Evolutionary conservation across 2,797 vertebrate genomes (phyloP), one percentile per base, ranked within the genome.

Genomic region (Poeciliopsis gracilis): DNA sequence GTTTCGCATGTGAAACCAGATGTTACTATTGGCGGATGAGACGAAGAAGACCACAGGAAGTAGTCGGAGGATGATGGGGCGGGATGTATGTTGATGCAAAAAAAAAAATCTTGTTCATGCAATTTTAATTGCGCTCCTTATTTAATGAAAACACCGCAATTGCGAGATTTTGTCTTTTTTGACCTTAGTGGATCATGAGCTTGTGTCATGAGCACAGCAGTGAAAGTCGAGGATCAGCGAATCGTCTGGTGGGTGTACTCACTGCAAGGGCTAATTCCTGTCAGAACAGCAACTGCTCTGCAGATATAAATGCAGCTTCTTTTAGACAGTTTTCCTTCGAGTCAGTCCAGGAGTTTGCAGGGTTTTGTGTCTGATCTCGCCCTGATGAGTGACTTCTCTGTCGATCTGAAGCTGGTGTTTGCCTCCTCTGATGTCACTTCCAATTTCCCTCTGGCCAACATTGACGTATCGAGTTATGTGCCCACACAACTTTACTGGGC

Each of bases 381-480:
- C 5, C 0, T 67, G 20, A 9, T n/a, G 38, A 45, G 41, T 45
- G 66, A 69, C 66, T 13, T 12, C 43, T 43, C 25, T n/a, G 41
- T 69, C 25, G 23, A 69, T 69, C 38, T 43, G 38, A 25, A 69
- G 66, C 66, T 5, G 66, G 12, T 69, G 66, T 69, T 57, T 59
- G 7, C 23, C 23, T 69, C 23, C 66, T 69, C 38, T 69, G 23
- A 69, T 69, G 66, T 45, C 66, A 45, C 66, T 69, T 69, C 25
- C 23, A 43, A 69, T 45, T 69, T 41, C 66, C 41, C 66, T 69
- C 41, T n/a, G 41, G 66, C 38, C 41, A 69, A 2, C 71, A 79
- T 77, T 82, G 77, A 87, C 81, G 79, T 43, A 45, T 69, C 6
- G 23, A 69, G 36, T 69, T 13, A 15, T 69, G 66, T 45, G 41